Conservation (phyloP, 53 echinoderm and acorn worm genomes). For the Holothuria scabra region DNA sequence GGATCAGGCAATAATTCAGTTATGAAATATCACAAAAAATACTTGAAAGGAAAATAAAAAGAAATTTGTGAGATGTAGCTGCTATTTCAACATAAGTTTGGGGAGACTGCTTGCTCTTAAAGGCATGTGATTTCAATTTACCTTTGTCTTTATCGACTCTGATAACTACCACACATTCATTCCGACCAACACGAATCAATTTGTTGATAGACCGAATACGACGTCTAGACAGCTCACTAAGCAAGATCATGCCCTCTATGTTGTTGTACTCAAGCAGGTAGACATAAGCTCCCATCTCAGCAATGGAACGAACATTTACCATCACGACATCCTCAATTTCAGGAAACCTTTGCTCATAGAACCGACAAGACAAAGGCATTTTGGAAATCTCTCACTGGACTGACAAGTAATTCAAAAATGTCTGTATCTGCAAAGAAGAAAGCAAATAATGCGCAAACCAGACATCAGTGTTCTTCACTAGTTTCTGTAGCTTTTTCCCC, state of each 20-base stretch:
- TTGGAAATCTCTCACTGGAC: background rate
- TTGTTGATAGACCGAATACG: slow-evolving; percentile 99
- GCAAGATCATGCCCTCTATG: slow-evolving; percentile 97
- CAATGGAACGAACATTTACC: slow-evolving; percentile 97
- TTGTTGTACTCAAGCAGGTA: slow-evolving; percentile 91
- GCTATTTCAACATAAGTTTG: no score
- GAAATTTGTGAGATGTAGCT: no score
- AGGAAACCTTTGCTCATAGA: slow-evolving; percentile 93
- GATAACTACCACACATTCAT: slow-evolving; percentile 97
- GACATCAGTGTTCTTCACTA: no score
- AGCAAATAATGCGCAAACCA: no score
- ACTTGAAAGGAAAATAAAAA: no score
- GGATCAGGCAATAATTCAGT: no score
- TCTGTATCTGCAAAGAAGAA: background rate
- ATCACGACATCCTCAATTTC: slow-evolving; percentile 97
- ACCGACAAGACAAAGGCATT: slow-evolving; percentile 93
- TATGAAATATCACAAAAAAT: no score
- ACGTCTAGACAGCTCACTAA: slow-evolving; percentile 90
- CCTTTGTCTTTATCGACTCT: slow-evolving; percentile 98
- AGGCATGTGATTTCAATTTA: no score
- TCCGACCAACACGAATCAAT: slow-evolving; percentile 91
- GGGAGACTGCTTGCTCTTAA: no score
- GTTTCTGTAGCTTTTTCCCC: no score
- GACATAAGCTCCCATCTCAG: slow-evolving; percentile 99
- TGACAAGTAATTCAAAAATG: background rate